phyloP scores from a whole-genome alignment of 2,888 invertebrate genomes.

The Pyrochroa serraticornis region DNA sequence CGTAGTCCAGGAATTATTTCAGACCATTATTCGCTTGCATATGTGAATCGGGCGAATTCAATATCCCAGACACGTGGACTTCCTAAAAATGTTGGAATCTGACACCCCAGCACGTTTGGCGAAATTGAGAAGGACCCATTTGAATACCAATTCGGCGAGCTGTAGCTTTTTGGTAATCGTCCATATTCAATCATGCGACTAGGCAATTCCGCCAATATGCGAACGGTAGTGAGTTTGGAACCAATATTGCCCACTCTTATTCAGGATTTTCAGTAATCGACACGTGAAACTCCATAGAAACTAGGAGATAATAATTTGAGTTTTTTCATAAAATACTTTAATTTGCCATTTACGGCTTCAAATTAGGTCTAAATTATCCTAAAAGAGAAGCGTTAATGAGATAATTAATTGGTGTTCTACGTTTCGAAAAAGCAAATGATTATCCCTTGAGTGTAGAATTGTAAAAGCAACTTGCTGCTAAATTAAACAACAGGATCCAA shows the following conservation, averaged over 20 bases:
- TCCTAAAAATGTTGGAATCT: slow-evolving; percentile 25
- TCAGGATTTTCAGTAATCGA: too few species aligned
- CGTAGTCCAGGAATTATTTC: slow-evolving; percentile 8
- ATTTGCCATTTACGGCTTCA: too few species aligned
- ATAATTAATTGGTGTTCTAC: too few species aligned
- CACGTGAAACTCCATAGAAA: too few species aligned
- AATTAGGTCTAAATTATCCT: too few species aligned
- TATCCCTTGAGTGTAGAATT: neutral
- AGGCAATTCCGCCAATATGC: too few species aligned
- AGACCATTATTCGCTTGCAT: slow-evolving; percentile 18
- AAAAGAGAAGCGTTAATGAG: too few species aligned
- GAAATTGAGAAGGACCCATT: slow-evolving; percentile 29
- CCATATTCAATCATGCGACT: slow-evolving; percentile 4
- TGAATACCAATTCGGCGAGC: slow-evolving; percentile 26
- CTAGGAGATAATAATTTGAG: too few species aligned
- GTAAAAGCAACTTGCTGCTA: slow-evolving; percentile 20
- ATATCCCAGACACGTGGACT: slow-evolving; percentile 21
- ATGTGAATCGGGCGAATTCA: slow-evolving; percentile 13
- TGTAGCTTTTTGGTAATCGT: slow-evolving; percentile 11
- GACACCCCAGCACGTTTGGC: slow-evolving; percentile 27
- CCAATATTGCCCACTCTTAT: too few species aligned
- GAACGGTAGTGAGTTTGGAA: too few species aligned
- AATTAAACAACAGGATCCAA: slow-evolving; percentile 24
- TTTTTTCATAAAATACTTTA: too few species aligned
- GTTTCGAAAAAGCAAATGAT: too few species aligned